Conservation (phyloP, 2,113 vertebrate genomes). For the Eurypyga helias region DNA sequence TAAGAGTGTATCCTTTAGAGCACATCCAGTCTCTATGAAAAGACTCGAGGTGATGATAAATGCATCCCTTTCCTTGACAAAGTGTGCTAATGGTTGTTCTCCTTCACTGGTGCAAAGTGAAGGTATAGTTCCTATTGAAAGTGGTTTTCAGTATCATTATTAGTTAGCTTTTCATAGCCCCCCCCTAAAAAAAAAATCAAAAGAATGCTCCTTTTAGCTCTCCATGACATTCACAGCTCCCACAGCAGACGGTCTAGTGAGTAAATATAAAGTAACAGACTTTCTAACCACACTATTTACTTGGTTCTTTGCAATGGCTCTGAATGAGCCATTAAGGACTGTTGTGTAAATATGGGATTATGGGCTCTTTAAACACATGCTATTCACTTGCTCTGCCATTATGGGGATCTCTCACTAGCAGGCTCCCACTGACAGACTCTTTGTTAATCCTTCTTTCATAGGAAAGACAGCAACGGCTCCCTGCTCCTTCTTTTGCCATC, state of each 20-base stretch:
- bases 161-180: constrained; percentile 48
- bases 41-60: constrained; percentile 65
- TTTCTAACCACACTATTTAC: constrained; percentile 70
- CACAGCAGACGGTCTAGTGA: constrained; percentile 67
- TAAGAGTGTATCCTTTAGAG: constrained; percentile 44
- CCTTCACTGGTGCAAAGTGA: constrained; percentile 51
- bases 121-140: constrained; percentile 51
- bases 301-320: constrained; percentile 66
- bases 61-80: constrained; percentile 54
- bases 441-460: constrained; percentile 22
- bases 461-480: neutral
- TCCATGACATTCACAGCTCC: constrained; percentile 61
- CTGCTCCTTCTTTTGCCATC: neutral
- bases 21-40: constrained; percentile 47
- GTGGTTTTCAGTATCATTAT: constrained; percentile 51
- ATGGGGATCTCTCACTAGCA: constrained; percentile 42
- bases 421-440: constrained; percentile 32
- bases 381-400: constrained; percentile 67
- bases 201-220: constrained; percentile 60
- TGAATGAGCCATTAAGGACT: constrained; percentile 73
- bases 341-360: constrained; percentile 75
- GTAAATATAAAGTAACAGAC: constrained; percentile 73
- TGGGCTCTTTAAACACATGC: constrained; percentile 65
- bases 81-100: constrained; percentile 61
- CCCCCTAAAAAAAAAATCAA: neutral